These are phyloP conservation scores for Phenganax subtilis DNA, from an alignment of 92 coral and sea anemone species.

Conservation along the genomic window DNA sequence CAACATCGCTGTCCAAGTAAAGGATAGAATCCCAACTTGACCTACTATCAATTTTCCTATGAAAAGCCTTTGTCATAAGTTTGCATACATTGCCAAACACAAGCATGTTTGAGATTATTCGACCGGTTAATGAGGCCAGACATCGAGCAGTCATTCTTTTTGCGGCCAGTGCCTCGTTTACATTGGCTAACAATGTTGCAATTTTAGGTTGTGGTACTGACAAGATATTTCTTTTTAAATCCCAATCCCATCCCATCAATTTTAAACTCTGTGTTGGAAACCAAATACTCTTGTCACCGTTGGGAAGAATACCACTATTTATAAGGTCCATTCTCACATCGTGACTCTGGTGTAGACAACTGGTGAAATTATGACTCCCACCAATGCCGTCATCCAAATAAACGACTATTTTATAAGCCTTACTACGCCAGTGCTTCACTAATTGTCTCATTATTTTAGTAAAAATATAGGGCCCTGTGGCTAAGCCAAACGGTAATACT, in stretches of 20 bases:
- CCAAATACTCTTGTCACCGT: no score
- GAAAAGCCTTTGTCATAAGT: conserved; percentile 47
- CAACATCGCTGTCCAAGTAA: conserved; percentile 30
- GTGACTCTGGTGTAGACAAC: no score
- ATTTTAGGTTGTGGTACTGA: no score
- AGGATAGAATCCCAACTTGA: conserved; percentile 41
- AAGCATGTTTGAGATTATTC: conserved; percentile 46
- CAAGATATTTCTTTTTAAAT: no score
- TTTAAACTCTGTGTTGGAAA: no score
- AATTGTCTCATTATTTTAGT: conserved; percentile 45
- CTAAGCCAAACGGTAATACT: conserved; percentile 46
- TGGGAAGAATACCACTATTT: no score
- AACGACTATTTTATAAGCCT: conserved; percentile 17
- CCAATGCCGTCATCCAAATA: conserved; percentile 41
- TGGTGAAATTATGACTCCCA: neutral
- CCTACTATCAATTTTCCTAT: conserved; percentile 32
- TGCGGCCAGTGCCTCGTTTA: no score
- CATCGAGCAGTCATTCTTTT: neutral
- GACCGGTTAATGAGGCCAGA: conserved; percentile 47
- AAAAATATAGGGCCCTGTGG: conserved; percentile 49
- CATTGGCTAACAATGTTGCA: no score
- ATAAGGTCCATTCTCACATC: no score
- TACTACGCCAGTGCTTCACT: conserved; percentile 41
- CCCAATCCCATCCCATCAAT: no score
- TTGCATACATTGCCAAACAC: conserved; percentile 46